Conservation (phyloP, 2,888 invertebrate species). For the Nymphalis polychloros region DNA sequence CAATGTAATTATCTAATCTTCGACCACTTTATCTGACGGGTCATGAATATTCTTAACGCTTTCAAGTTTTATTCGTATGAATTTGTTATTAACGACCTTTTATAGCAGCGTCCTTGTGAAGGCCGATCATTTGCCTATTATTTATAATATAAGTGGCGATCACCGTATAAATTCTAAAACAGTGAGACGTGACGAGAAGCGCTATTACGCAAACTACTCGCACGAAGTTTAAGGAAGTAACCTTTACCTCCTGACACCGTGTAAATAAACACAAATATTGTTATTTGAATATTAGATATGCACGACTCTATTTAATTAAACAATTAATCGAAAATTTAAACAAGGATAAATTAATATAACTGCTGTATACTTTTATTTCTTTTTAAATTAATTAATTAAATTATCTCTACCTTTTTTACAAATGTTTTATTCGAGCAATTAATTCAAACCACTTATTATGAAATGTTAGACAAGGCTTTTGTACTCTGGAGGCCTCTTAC, state of each 20-base stretch:
- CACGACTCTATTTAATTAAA: constrained; percentile 58
- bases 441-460: neutral
- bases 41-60: constrained; percentile 40
- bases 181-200: constrained; percentile 59
- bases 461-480: too few species aligned
- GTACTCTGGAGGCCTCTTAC: too few species aligned
- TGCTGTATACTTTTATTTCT: constrained; percentile 5
- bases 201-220: constrained; percentile 63
- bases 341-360: constrained; percentile 20
- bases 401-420: neutral
- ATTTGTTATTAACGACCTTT: constrained; percentile 54
- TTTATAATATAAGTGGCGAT: constrained; percentile 52
- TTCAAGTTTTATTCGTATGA: constrained; percentile 45
- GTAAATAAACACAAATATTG: constrained; percentile 65
- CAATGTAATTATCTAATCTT: constrained; percentile 16
- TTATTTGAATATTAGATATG: constrained; percentile 68
- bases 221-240: constrained; percentile 72
- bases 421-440: neutral
- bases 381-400: constrained; percentile 1
- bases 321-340: constrained; percentile 36
- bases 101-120: constrained; percentile 68
- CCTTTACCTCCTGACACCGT: constrained; percentile 72
- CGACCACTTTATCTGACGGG: constrained; percentile 26
- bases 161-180: constrained; percentile 55
- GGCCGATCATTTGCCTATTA: constrained; percentile 64